Evolutionary conservation across 2,888 invertebrate species (phyloP), one percentile per base, ranked within the genome.

Genomic region (Lasiommata megera): DNA sequence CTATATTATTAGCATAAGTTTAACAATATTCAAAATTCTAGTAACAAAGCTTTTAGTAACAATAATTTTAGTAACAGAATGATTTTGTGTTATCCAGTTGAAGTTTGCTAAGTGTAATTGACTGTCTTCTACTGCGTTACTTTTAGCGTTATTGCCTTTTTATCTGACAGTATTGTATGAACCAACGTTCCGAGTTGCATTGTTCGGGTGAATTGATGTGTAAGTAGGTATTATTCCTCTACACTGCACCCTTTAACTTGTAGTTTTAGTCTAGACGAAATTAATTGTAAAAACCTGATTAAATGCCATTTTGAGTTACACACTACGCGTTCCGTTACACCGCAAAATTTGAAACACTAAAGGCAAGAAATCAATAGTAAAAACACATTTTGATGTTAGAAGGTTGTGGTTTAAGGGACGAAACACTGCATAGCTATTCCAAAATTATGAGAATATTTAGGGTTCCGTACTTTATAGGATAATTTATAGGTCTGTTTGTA

Each of bases 221-320:
- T 14, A 29, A 8, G 14, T 11, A 8, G 17, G 29, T 44, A 29
- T 44, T 46, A 16, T 46, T 46, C 16, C 44, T 16, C 8, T 28
- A 14, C 28, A 44, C 12, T 3, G 28, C 28, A 44, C 28, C 14
- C 14, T 14, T 41, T 41, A 28, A 44, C 28, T 29, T 44, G 12
- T 3, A 46, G 44, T 31, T 9, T 44, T 8, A 29, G 44, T 46
- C 44, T 46, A 46, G 29, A 46, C 44, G 44, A 46, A 31, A 31
- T 28, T 28, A 6, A 29, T 29, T 16, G 29, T 29, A 31, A 44
- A 43, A 14, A 43, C n/a, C n/a, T n/a, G n/a, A n/a, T n/a, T n/a
- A n/a, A n/a, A n/a, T n/a, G n/a, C n/a, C n/a, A n/a, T n/a, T n/a
- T n/a, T n/a, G n/a, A n/a, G n/a, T n/a, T n/a, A n/a, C n/a, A n/a